Conservation (phyloP, 2,113 vertebrate genomes). For the Columba livia region DNA sequence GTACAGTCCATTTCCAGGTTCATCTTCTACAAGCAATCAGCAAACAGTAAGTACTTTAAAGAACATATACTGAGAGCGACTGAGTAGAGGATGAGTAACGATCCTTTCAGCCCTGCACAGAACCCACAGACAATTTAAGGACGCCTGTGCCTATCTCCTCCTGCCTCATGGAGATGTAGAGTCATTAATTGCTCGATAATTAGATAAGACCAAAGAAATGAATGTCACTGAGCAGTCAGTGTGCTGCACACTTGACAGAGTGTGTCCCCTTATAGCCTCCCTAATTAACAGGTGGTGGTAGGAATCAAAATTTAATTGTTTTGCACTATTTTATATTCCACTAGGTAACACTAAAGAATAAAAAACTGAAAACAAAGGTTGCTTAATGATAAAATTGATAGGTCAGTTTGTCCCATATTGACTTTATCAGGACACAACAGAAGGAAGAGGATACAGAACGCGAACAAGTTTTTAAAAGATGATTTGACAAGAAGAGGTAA, state of each 20-base stretch:
- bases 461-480: not conserved
- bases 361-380: not conserved
- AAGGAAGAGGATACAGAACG: not conserved
- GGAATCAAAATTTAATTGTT: not conserved
- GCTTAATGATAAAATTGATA: not conserved
- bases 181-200: not conserved
- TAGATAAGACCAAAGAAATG: not conserved
- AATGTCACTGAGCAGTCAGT: not conserved
- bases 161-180: not conserved
- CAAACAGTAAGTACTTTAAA: not conserved
- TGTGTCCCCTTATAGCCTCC: rapidly evolving
- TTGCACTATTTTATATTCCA: not conserved
- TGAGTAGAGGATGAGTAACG: not conserved
- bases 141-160: not conserved
- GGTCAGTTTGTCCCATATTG: not conserved
- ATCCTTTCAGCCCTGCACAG: not conserved
- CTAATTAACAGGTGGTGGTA: not conserved
- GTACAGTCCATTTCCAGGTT: not conserved
- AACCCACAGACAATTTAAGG: not conserved
- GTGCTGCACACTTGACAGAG: not conserved
- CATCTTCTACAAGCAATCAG: not conserved
- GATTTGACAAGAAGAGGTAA: not conserved
- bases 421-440: not conserved
- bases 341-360: not conserved
- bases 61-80: not conserved